Percentiles rank a stretch among this genome's conserved stretches.
phyloP scores from a whole-genome alignment of 2,113 vertebrate genomes.

The Campylomormyrus tamandua region DNA sequence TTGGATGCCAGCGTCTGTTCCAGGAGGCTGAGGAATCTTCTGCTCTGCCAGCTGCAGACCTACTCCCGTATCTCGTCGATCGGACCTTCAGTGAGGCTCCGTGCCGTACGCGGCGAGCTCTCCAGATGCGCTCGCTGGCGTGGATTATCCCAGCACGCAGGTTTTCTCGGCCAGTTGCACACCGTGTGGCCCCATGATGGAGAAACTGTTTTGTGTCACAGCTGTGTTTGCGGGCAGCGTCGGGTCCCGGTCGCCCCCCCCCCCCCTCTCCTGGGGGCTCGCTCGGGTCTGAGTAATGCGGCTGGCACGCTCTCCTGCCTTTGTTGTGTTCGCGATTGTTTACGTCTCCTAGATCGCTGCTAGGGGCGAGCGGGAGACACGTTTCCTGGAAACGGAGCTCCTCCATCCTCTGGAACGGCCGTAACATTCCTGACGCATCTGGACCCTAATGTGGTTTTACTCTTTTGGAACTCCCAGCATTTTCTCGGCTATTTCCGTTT shows the following conservation, averaged over 20 bases:
- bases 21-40: background rate
- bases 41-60: background rate
- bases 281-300: background rate
- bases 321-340: background rate
- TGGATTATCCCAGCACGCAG: background rate
- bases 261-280: background rate
- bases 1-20: background rate
- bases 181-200: background rate
- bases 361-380: background rate
- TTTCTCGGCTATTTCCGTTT: background rate
- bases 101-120: background rate
- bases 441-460: background rate
- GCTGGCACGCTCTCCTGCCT: background rate
- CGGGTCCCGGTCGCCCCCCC: background rate
- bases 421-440: background rate
- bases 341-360: background rate
- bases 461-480: background rate
- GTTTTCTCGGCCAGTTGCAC: background rate
- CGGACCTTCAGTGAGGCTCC: background rate
- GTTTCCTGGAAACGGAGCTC: background rate
- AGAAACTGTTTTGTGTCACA: background rate
- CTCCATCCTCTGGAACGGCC: background rate
- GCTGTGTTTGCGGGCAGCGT: background rate
- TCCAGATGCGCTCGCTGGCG: background rate
- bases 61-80: background rate